Evolutionary conservation across 2,113 vertebrate genomes (phyloP), one percentile per base, ranked within the genome.

Genomic region (Oreotrochilus melanogaster): DNA sequence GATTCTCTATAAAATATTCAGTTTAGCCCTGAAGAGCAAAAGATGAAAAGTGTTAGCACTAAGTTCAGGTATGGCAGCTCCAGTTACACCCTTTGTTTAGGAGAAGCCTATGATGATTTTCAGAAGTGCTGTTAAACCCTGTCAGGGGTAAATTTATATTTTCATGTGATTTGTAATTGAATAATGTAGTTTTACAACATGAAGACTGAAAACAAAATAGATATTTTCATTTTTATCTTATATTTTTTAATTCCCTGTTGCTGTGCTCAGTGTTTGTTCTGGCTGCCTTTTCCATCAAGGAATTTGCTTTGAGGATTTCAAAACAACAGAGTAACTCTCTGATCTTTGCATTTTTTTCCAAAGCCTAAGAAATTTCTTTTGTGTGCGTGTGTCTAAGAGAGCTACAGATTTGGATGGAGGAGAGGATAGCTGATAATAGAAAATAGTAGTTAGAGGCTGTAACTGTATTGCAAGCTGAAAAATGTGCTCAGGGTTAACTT

Each of bases 1-100:
- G 65, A 71, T 86, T 82, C 42, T 91, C 48, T 87, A 62, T 91
- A 91, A 95, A 78, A 90, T 89, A 89, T 47, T 80, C n/a, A 93
- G 27, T 79, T 88, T 53, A 79, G 24, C 35, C 58, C 7, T 74
- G 65, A 61, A 64, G 50, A 94, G 53, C 56, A 74, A 65, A 91
- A 92, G 73, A 70, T 83, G 56, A 86, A 88, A 96, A 89, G 51
- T 21, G 30, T 92, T 93, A 91, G 33, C 37, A 61, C 33, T 79
- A 92, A n/a, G 90, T 91, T 93, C 84, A 67, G 76, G 35, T 64
- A 57, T n/a, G 19, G 71, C 37, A 89, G 43, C 50, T 85, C 25
- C 37, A 56, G 14, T 84, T 78, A 23, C 6, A 45, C 8, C 25
- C 5, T 84, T 76, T 88, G 45, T 78, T 75, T 42, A 43, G 31